Percentiles rank a stretch among this genome's conserved stretches.
Conservation (phyloP, 2,113 vertebrate species). For the Saccopteryx leptura region DNA sequence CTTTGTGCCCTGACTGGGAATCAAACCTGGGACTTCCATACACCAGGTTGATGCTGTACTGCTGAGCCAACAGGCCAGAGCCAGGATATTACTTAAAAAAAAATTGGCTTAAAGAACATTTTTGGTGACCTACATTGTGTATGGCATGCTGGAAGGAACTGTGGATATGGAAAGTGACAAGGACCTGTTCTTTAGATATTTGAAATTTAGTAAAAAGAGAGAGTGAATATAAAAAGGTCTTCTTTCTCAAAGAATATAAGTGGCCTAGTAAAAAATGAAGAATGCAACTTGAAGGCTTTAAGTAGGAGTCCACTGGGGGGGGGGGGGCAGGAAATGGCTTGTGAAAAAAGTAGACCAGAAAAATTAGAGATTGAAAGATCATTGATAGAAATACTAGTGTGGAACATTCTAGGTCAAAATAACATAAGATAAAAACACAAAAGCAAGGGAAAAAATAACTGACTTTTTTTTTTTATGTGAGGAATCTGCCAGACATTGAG, state of each 20-base stretch:
- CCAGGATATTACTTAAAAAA: too few species aligned
- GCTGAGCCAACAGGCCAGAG: too few species aligned
- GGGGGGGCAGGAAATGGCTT: not conserved
- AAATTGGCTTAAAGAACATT: not conserved
- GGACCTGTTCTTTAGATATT: not conserved
- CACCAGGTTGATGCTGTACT: too few species aligned
- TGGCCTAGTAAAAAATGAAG: not conserved
- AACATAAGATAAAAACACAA: not conserved
- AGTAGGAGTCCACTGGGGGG: not conserved
- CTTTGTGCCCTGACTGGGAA: too few species aligned
- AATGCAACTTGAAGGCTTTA: not conserved
- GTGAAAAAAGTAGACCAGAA: not conserved
- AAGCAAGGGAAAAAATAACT: not conserved
- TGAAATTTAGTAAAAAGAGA: slow-evolving; percentile 29
- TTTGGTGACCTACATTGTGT: not conserved
- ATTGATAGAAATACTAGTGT: not conserved
- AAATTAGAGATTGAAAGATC: slow-evolving; percentile 11
- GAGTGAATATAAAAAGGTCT: not conserved
- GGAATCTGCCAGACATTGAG: not conserved
- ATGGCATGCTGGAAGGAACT: not conserved
- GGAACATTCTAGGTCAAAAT: not conserved
- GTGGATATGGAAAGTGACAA: slow-evolving; percentile 42
- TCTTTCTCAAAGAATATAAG: not conserved
- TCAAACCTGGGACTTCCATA: too few species aligned
- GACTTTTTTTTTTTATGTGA: not conserved